Evolutionary conservation across 2,888 invertebrate genomes (phyloP).

Genomic region (Nomada goodeniana): DNA sequence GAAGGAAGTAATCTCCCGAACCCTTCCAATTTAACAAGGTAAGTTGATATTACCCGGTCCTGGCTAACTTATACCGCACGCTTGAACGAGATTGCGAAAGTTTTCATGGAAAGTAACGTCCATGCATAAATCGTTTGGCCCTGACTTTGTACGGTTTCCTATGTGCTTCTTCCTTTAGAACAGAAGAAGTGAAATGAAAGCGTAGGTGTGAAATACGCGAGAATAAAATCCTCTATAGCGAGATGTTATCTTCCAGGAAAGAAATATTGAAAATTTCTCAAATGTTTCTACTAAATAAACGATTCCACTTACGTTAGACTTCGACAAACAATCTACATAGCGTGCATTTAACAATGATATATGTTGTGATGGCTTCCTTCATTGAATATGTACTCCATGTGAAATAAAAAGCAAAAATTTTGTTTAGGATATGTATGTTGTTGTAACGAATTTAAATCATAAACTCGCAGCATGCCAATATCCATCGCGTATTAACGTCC

Average conservation of each 20-base stretch:
- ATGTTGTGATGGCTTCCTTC: no score
- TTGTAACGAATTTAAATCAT: conserved; percentile 60
- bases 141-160: conserved; percentile 47
- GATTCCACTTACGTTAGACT: neutral
- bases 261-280: neutral
- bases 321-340: neutral
- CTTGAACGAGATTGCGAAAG: conserved; percentile 78
- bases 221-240: neutral
- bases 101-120: conserved; percentile 76
- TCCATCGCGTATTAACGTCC: conserved; percentile 60
- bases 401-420: no score
- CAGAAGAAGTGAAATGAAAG: conserved; percentile 3
- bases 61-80: conserved; percentile 67
- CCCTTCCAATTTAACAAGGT: conserved; percentile 80
- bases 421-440: no score
- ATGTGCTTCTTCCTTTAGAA: conserved; percentile 17
- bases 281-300: neutral
- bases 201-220: neutral
- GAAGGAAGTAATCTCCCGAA: conserved; percentile 58
- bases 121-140: conserved; percentile 75
- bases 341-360: no score
- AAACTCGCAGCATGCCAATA: conserved; percentile 61
- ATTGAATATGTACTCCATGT: no score
- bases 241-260: neutral
- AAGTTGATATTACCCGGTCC: conserved; percentile 78